These are phyloP conservation scores for Bellardia pandia DNA, from an alignment of 2,888 invertebrate genomes.

Conservation along the genomic window DNA sequence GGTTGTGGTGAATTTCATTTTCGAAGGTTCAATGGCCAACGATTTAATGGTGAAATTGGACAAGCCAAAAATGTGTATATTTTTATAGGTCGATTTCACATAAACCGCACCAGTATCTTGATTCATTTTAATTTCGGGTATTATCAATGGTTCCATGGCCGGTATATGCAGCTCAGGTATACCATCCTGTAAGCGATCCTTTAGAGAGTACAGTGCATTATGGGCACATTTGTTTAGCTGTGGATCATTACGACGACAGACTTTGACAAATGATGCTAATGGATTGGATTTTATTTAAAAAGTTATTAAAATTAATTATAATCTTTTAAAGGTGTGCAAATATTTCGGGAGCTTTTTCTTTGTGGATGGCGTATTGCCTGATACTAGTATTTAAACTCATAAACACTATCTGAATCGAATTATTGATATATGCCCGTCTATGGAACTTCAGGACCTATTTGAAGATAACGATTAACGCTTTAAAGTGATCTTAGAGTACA, in stretches of 20 bases:
- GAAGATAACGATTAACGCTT: too few relatives aligned
- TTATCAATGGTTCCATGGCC: conserved; percentile 88
- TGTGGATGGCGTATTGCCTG: too few relatives aligned
- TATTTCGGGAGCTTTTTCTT: too few relatives aligned
- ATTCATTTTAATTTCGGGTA: conserved; percentile 89
- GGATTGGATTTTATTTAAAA: too few relatives aligned
- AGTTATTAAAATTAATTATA: too few relatives aligned
- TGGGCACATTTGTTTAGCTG: conserved; percentile 86
- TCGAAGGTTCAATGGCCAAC: conserved; percentile 84
- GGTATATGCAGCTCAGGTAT: conserved; percentile 89
- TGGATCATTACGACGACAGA: conserved; percentile 88
- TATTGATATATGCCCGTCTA: too few relatives aligned
- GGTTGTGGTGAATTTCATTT: conserved; percentile 86
- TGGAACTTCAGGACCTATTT: too few relatives aligned
- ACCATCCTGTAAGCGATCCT: conserved; percentile 86
- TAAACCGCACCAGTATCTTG: conserved; percentile 89
- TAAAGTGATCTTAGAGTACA: too few relatives aligned
- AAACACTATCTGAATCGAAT: too few relatives aligned
- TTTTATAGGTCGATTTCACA: conserved; percentile 87
- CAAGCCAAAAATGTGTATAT: conserved; percentile 88
- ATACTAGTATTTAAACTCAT: too few relatives aligned
- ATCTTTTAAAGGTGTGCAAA: too few relatives aligned
- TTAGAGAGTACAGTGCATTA: conserved; percentile 86
- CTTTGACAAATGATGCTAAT: conserved; percentile 87
- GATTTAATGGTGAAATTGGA: conserved; percentile 87